Conservation (phyloP, 2,113 vertebrate genomes). For the Mobula hypostoma region DNA sequence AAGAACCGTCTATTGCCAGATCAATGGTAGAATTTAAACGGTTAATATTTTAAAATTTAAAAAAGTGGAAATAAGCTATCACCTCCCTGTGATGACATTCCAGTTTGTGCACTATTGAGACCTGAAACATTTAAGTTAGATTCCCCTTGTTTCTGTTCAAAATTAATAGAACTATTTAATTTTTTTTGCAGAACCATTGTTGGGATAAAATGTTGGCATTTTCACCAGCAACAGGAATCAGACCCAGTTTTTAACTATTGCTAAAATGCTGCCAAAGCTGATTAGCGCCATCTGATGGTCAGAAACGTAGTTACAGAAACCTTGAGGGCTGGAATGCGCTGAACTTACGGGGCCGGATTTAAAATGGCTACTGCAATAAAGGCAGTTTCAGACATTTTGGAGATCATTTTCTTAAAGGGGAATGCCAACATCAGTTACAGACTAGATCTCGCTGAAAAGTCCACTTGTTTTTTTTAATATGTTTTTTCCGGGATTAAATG, state of each 20-base stretch:
- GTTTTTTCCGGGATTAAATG: neutral
- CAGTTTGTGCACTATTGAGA: neutral
- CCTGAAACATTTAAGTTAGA: neutral
- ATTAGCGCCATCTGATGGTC: neutral
- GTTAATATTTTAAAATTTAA: neutral
- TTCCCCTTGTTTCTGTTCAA: neutral
- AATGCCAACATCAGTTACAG: neutral
- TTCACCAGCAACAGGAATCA: neutral
- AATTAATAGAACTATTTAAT: neutral
- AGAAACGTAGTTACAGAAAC: neutral
- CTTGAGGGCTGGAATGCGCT: neutral
- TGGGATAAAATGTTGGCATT: neutral
- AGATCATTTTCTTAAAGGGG: neutral
- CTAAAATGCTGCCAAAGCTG: neutral
- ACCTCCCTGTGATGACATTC: neutral
- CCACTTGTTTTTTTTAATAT: too few species aligned
- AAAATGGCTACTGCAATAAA: neutral
- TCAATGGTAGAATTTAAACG: neutral
- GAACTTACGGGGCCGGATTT: neutral
- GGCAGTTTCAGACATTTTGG: neutral
- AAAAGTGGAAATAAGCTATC: neutral
- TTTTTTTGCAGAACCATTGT: neutral
- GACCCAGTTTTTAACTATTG: neutral
- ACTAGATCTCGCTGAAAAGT: neutral
- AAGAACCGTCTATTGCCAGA: neutral